Percentiles rank a stretch among this genome's conserved stretches.
Evolutionary conservation across 2,113 vertebrate species (phyloP).

Genomic region (Podilymbus podiceps): DNA sequence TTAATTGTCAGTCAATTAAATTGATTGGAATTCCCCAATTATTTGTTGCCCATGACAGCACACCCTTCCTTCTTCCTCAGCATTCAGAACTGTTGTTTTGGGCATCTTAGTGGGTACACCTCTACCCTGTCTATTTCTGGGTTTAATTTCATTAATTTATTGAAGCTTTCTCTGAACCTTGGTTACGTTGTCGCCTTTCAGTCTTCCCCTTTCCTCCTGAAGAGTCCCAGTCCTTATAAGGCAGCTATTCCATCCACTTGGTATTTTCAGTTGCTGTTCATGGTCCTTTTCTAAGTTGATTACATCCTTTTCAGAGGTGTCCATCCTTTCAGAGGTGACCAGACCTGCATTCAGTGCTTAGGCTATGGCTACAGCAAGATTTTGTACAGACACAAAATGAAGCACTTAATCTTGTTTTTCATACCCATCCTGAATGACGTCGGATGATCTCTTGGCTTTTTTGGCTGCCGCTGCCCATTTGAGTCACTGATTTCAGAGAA

Average conservation of each 20-base stretch:
- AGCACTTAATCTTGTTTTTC: conserved; percentile 8
- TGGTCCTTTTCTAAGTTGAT: background rate
- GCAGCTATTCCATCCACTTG: background rate
- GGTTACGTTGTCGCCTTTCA: background rate
- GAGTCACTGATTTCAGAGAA: background rate
- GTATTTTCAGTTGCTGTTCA: background rate
- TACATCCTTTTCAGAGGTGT: background rate
- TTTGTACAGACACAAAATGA: background rate
- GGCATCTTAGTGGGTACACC: background rate
- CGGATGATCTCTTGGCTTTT: background rate
- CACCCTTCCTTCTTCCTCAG: background rate
- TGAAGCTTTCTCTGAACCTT: background rate
- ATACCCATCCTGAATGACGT: background rate
- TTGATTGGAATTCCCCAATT: background rate
- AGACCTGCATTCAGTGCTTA: background rate
- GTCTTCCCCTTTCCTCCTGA: background rate
- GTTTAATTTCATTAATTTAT: background rate
- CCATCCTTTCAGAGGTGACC: background rate
- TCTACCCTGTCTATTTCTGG: background rate
- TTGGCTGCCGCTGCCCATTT: background rate
- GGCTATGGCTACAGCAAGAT: background rate
- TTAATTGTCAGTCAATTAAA: background rate
- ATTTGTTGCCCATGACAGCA: fast-evolving
- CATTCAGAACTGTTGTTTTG: background rate
- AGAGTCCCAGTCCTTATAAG: background rate